Evolutionary conservation across 2,797 vertebrate genomes (phyloP).

Genomic region (Pseudochirops cupreus): DNA sequence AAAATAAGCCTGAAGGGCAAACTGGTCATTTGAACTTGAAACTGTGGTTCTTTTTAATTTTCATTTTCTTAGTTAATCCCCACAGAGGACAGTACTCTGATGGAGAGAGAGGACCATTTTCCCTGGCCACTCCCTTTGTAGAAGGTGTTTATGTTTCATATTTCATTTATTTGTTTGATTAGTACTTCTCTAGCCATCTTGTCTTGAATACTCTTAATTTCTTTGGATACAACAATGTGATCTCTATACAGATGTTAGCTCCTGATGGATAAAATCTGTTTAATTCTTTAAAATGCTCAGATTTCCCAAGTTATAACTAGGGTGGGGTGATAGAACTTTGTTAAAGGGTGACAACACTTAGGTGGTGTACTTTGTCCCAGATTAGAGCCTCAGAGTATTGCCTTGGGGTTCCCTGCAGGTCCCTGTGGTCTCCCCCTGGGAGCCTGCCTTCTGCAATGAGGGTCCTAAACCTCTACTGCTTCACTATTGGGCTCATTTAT

Average conservation of each 20-base stretch:
- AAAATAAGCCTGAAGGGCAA: slow-evolving; percentile 1
- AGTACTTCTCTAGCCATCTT: neutral
- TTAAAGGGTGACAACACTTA: neutral
- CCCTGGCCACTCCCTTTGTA: neutral
- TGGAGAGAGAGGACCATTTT: neutral
- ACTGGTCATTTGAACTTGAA: neutral
- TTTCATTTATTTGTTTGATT: neutral
- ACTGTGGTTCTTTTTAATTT: neutral
- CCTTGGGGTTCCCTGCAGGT: neutral
- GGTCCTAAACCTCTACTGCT: neutral
- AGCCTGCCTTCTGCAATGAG: neutral
- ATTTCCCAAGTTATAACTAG: neutral
- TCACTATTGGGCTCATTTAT: neutral
- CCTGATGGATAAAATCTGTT: neutral
- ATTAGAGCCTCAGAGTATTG: neutral
- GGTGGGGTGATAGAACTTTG: neutral
- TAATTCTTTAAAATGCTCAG: neutral
- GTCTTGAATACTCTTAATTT: neutral
- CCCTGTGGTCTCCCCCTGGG: neutral
- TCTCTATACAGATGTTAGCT: neutral
- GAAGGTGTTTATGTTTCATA: neutral
- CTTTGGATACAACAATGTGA: neutral
- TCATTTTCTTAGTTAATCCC: neutral
- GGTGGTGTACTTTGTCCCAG: neutral
- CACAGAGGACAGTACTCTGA: neutral